These are phyloP conservation scores for Clarias laeviceps DNA, from an alignment of 2,797 vertebrate species.

Conservation along the genomic window DNA sequence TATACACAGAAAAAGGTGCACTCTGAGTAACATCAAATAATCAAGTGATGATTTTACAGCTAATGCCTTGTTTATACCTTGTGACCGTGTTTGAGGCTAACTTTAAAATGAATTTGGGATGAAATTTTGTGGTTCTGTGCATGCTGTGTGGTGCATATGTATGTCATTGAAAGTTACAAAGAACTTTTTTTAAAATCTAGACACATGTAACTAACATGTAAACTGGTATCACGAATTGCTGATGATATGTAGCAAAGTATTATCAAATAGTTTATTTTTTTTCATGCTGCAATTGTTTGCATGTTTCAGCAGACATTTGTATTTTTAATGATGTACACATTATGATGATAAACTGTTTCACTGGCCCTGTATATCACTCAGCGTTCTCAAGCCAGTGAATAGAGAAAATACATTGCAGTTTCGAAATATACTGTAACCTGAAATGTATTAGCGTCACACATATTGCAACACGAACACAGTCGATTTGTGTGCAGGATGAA, in stretches of 20 bases:
- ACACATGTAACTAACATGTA: constrained; percentile 16
- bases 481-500: background rate
- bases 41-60: constrained; percentile 25
- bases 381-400: background rate
- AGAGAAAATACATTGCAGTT: constrained; percentile 4
- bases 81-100: constrained; percentile 30
- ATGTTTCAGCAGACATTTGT: constrained; percentile 31
- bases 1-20: constrained; percentile 26
- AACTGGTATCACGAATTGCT: constrained; percentile 8
- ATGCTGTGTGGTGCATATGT: constrained; percentile 67
- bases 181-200: background rate
- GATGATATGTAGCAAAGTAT: constrained; percentile 11
- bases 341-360: background rate
- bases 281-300: constrained; percentile 19
- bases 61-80: constrained; percentile 45
- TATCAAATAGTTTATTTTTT: background rate
- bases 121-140: constrained; percentile 68
- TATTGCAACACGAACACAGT: background rate
- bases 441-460: background rate
- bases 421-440: background rate
- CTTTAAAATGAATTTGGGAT: constrained; percentile 32
- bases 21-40: constrained; percentile 32
- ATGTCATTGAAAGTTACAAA: constrained; percentile 41
- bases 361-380: background rate
- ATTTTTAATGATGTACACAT: constrained; percentile 15